phyloP scores from a whole-genome alignment of 2,797 vertebrate genomes.

The Peromyscus eremicus region DNA sequence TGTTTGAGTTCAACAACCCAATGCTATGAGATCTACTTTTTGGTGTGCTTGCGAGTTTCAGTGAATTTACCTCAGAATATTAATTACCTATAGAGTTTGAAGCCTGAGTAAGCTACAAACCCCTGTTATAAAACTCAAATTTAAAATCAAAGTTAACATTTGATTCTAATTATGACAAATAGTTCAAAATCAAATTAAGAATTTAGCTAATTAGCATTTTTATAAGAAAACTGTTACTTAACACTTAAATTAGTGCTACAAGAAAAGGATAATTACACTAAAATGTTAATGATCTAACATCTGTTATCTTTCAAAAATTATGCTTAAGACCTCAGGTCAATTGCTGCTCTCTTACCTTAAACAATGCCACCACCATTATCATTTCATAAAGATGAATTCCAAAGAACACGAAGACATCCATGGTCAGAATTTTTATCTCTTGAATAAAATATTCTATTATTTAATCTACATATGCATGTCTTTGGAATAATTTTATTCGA shows the following conservation, averaged over 20 bases:
- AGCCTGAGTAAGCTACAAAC: neutral
- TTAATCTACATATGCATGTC: neutral
- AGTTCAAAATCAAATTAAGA: neutral
- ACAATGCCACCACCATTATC: neutral
- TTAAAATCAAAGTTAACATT: neutral
- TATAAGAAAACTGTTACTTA: neutral
- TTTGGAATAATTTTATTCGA: neutral
- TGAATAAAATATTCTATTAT: neutral
- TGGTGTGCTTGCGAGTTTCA: neutral
- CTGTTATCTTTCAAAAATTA: neutral
- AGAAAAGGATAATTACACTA: neutral
- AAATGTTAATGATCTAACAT: neutral
- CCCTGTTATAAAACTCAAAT: neutral
- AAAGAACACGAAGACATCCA: neutral
- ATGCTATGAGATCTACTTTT: neutral
- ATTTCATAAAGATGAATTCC: neutral
- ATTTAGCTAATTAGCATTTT: neutral
- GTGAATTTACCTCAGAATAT: neutral
- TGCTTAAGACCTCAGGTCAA: neutral
- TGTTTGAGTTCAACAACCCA: neutral
- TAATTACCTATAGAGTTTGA: neutral
- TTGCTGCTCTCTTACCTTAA: neutral
- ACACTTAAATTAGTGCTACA: neutral
- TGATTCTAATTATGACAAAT: slow-evolving; percentile 20
- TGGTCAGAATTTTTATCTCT: neutral